Conservation (phyloP, 2,113 vertebrate species). For the Gallinago jamesoni region DNA sequence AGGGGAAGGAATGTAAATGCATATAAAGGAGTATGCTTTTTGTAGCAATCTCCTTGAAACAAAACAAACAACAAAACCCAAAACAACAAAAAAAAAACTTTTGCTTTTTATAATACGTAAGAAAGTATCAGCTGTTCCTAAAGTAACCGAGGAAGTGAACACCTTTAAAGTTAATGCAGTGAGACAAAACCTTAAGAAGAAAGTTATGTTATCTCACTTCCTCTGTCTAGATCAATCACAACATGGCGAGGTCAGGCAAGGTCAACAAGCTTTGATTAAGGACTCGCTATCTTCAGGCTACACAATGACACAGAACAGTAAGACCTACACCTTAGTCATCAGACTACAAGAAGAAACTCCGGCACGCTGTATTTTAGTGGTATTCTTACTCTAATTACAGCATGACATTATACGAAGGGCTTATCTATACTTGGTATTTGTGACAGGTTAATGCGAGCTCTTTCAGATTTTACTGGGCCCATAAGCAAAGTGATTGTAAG, state of each 20-base stretch:
- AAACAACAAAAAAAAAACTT: background rate
- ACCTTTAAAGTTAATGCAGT: background rate
- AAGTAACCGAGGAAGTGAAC: background rate
- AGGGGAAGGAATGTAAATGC: background rate
- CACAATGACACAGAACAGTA: background rate
- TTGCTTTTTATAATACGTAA: background rate
- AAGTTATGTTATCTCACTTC: background rate
- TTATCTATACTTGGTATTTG: background rate
- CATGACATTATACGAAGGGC: background rate
- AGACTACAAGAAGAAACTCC: background rate
- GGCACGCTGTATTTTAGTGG: background rate
- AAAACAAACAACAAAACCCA: background rate
- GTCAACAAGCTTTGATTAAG: background rate
- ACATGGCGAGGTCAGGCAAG: background rate
- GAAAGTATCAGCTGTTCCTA: background rate
- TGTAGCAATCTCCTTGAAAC: background rate
- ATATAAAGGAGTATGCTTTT: background rate
- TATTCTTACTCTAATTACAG: background rate
- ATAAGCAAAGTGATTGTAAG: background rate
- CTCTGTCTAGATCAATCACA: background rate
- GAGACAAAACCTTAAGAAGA: background rate
- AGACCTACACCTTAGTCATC: background rate
- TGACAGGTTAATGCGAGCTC: background rate
- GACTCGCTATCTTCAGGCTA: background rate
- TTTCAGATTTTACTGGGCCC: background rate